Conservation (phyloP, 2,888 invertebrate species). For the Caenorhabditis becei region DNA sequence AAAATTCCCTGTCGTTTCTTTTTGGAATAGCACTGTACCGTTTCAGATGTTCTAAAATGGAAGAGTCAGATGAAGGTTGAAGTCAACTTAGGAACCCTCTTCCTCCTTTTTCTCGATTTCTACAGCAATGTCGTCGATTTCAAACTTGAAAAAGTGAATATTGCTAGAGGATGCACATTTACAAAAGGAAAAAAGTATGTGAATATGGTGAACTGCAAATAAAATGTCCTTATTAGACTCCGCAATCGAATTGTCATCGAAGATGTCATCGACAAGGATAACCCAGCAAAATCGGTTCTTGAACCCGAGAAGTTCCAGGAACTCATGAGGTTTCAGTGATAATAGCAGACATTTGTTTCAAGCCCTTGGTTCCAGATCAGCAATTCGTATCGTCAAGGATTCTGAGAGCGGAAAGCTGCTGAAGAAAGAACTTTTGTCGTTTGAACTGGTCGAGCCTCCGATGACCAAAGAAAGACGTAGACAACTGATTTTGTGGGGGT, state of each 20-base stretch:
- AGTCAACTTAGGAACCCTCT: constrained; percentile 23
- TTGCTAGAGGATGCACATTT: not conserved
- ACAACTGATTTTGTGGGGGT: not conserved
- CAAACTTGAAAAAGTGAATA: not conserved
- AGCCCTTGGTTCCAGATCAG: not conserved
- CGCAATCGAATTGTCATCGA: constrained; percentile 2
- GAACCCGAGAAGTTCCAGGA: not conserved
- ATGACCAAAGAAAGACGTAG: not conserved
- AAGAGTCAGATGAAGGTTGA: not conserved
- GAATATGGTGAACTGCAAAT: not conserved
- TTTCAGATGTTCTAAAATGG: constrained; percentile 21
- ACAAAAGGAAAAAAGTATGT: not conserved
- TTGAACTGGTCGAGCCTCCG: not conserved
- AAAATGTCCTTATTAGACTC: not conserved
- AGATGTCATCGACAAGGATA: constrained; percentile 22
- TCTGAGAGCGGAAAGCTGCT: not conserved
- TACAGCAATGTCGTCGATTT: constrained; percentile 12
- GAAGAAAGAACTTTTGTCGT: not conserved
- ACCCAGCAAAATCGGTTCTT: not conserved
- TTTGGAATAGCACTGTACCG: not conserved
- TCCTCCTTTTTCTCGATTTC: constrained; percentile 24
- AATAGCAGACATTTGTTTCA: not conserved
- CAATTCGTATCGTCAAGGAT: not conserved
- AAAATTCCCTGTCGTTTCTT: not conserved
- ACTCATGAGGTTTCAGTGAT: not conserved